Evolutionary conservation across 2,797 vertebrate species (phyloP).

Genomic region (Phoxinus dragarum): DNA sequence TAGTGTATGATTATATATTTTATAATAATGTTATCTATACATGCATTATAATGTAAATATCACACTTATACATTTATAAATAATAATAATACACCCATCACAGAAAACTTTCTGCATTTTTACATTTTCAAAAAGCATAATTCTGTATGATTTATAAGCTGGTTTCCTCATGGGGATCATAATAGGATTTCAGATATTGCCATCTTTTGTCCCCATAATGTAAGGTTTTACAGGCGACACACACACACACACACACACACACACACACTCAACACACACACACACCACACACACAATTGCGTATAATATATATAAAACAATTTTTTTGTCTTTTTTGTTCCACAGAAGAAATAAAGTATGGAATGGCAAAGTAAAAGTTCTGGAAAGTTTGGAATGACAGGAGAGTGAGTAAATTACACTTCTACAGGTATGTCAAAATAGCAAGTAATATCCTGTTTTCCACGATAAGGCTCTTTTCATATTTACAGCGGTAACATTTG

Average conservation of each 20-base stretch:
- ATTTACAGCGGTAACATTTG: slow-evolving; percentile 22
- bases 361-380: neutral
- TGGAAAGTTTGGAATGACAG: neutral
- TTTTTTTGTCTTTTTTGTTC: neutral
- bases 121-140: neutral
- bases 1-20: neutral
- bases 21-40: neutral
- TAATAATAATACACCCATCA: neutral
- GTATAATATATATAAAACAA: neutral
- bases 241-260: too few species aligned
- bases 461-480: neutral
- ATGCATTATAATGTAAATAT: neutral
- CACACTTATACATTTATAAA: neutral
- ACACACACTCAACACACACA: too few species aligned
- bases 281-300: too few species aligned
- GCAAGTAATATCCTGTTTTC: neutral
- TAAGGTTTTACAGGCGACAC: neutral
- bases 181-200: neutral
- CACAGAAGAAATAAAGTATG: neutral
- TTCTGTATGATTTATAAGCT: neutral
- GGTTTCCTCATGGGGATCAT: neutral
- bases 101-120: neutral
- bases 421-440: neutral
- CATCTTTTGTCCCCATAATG: neutral
- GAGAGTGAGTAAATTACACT: neutral